Evolutionary conservation across 1,140 invertebrate species (phyloP).

Genomic region (Thalassaphorura encarpata): DNA sequence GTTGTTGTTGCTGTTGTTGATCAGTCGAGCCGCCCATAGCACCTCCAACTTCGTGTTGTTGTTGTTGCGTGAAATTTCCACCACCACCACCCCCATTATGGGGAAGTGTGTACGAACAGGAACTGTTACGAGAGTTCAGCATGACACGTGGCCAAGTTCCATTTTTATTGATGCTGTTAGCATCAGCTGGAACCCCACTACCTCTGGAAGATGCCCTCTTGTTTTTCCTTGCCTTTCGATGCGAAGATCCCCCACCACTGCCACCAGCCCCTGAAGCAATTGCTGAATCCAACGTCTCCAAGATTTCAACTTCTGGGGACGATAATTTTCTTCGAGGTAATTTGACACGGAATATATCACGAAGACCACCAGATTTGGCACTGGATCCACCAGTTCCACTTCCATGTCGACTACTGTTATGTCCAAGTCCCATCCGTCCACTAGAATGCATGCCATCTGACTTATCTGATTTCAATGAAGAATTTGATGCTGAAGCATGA

Average conservation of each 20-base stretch:
- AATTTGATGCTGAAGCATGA: constrained; percentile 27
- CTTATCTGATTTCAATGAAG: constrained; percentile 32
- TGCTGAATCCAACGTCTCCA: constrained; percentile 29
- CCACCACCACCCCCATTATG: constrained; percentile 7
- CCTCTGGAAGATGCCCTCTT: constrained; percentile 16
- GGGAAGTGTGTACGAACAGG: constrained; percentile 30
- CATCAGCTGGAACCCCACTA: constrained; percentile 1
- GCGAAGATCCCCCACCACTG: constrained; percentile 5
- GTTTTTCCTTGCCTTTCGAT: constrained; percentile 19
- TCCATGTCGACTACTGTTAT: neutral
- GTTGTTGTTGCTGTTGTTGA: constrained; percentile 5
- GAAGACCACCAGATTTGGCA: constrained; percentile 12
- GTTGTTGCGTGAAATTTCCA: too few species aligned
- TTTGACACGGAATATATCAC: constrained; percentile 28
- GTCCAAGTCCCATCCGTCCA: neutral
- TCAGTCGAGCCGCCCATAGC: neutral
- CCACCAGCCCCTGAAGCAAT: constrained; percentile 26
- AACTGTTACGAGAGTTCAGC: constrained; percentile 19
- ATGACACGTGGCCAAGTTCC: constrained; percentile 32
- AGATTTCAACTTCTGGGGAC: constrained; percentile 24
- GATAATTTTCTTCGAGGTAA: constrained; percentile 28
- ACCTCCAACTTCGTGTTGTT: neutral
- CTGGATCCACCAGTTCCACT: constrained; percentile 4
- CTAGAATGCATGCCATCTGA: constrained; percentile 16
- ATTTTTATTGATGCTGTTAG: constrained; percentile 13